Conservation (phyloP, 2,113 vertebrate genomes). For the Neodontobutis hainanensis region DNA sequence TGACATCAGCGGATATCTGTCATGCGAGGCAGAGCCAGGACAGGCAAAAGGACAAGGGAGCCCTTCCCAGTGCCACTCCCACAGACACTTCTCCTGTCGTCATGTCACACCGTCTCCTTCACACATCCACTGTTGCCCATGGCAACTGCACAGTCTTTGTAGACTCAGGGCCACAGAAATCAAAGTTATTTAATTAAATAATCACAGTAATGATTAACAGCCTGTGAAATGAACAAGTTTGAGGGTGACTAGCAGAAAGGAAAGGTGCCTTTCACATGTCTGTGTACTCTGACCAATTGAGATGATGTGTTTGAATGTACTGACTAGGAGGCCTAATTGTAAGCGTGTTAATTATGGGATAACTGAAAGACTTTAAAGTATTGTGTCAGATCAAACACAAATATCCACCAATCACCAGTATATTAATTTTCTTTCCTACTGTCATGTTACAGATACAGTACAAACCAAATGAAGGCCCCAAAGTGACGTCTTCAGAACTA, state of each 20-base stretch:
- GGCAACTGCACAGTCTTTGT: constrained; percentile 28
- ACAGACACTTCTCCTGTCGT: constrained; percentile 33
- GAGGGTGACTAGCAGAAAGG: constrained; percentile 43
- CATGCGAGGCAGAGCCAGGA: constrained; percentile 80
- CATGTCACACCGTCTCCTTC: constrained; percentile 20
- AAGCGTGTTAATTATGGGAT: background rate
- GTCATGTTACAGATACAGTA: too few species aligned
- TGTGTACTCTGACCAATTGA: constrained; percentile 41
- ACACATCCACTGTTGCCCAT: constrained; percentile 31
- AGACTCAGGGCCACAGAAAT: constrained; percentile 14
- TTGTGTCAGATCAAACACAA: constrained; percentile 70
- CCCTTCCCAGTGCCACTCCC: constrained; percentile 16
- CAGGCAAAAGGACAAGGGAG: constrained; percentile 60
- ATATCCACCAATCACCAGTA: too few species aligned
- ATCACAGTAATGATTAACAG: constrained; percentile 64
- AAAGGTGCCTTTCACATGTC: constrained; percentile 58
- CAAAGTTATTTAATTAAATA: constrained; percentile 65
- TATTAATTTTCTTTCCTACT: too few species aligned
- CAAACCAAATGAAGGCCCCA: too few species aligned
- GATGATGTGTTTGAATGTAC: constrained; percentile 31
- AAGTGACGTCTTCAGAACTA: constrained; percentile 79
- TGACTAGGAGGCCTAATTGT: constrained; percentile 14
- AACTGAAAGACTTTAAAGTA: constrained; percentile 1
- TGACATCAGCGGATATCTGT: constrained; percentile 77
- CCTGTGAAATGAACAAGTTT: constrained; percentile 69